Base-by-base conservation (phyloP, 2,797 vertebrate genomes). In the Pitangus sulphuratus region DNA sequence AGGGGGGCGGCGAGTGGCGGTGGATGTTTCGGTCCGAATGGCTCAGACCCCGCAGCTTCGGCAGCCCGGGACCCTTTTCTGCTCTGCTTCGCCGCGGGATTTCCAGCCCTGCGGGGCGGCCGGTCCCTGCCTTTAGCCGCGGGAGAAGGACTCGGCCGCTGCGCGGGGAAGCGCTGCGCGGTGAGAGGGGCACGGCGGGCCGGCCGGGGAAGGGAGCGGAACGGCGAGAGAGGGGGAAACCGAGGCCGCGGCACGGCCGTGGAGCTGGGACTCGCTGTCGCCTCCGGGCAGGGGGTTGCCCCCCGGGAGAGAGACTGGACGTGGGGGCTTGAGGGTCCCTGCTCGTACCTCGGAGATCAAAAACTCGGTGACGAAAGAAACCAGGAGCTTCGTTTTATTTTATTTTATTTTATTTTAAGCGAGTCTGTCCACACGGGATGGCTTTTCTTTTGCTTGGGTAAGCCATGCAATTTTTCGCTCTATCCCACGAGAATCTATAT, bases 401-500 rank as follows among this genome's bases (percentile, higher is more conserved):
- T 62, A 28, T 90, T 94, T 92, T 66, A 25, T 90, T 95, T 92
- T 66, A 25, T 90, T 96, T 93, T 66, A 42, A 66, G 44, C 4
- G 4, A 2, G 8, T 51, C 68, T 6, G 3, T 75, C 12, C 33
- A 4, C n/a, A 28, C 3, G 15, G 61, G 33, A 28, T 31, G 54
- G 7, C 12, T 76, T 47, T 39, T 53, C 50, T 76, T 70, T 72
- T 33, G 35, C 61, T 51, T 31, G 26, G 15, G 53, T 47, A 40
- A 91, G 58, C 33, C 39, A 24, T 9, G 26, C 11, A 14, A 19
- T 57, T 68, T 88, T 93, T 61, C 8, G 5, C 69, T 82, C 37
- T 54, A 24, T 78, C 77, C 78, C 82, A 77, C 25, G n/a, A 90
- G 57, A 94, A 82, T 53, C 89, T 84, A 68, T 80, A 35, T 89